Evolutionary conservation across 1,140 invertebrate species (phyloP).

Genomic region (Hyposmocoma kahamanoa): DNA sequence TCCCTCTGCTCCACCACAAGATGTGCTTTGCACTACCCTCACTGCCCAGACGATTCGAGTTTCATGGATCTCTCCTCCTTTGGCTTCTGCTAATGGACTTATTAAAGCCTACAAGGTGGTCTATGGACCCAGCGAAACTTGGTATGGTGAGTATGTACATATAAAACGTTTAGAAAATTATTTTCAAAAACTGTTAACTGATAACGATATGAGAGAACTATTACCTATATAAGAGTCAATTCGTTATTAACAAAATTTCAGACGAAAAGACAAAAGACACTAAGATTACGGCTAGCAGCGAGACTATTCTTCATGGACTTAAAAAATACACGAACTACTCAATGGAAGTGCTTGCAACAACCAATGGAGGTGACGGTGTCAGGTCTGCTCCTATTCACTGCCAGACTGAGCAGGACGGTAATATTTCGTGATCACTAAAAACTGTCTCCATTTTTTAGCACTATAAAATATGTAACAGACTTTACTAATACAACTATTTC

Average conservation of each 20-base stretch:
- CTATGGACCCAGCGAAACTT: slow-evolving; percentile 92
- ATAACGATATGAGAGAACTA: too few species aligned
- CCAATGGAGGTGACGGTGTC: slow-evolving; percentile 96
- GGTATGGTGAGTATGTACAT: slow-evolving; percentile 84
- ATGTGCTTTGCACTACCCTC: slow-evolving; percentile 91
- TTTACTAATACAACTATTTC: slow-evolving; percentile 2
- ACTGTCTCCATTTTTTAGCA: too few species aligned
- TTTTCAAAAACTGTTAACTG: too few species aligned
- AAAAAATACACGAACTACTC: slow-evolving; percentile 98
- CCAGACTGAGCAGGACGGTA: slow-evolving; percentile 96
- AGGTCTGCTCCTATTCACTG: slow-evolving; percentile 92
- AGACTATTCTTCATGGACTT: slow-evolving; percentile 92
- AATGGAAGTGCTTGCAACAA: slow-evolving; percentile 96
- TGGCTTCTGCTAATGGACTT: slow-evolving; percentile 92
- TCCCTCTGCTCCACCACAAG: slow-evolving; percentile 93
- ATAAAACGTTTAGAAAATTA: too few species aligned
- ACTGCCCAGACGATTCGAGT: slow-evolving; percentile 95
- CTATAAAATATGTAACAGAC: background rate
- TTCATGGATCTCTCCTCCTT: slow-evolving; percentile 93
- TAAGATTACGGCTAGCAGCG: slow-evolving; percentile 92
- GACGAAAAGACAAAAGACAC: slow-evolving; percentile 94
- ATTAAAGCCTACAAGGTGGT: slow-evolving; percentile 98
- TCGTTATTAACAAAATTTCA: slow-evolving; percentile 55
- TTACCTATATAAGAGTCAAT: too few species aligned
- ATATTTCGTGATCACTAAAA: slow-evolving; percentile 17